phyloP scores from a whole-genome alignment of 1,140 invertebrate species.

The Apis laboriosa region DNA sequence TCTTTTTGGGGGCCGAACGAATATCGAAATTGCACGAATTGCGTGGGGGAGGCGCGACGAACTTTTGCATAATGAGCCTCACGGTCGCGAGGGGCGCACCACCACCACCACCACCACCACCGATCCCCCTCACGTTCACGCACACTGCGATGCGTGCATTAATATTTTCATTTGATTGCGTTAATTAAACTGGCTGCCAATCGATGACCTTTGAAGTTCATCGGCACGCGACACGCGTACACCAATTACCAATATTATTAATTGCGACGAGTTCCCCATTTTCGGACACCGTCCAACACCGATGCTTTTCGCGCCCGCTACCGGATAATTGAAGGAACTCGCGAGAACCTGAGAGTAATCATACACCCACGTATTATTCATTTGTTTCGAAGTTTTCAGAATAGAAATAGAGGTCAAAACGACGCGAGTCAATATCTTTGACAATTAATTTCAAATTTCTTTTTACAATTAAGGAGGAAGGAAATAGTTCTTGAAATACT shows the following conservation, averaged over 20 bases:
- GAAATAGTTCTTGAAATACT: too few relatives aligned
- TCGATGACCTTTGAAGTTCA: constrained; percentile 75
- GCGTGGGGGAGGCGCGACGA: constrained; percentile 58
- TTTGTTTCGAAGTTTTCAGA: too few relatives aligned
- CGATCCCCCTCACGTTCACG: constrained; percentile 36
- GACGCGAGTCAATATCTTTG: too few relatives aligned
- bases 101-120: background rate
- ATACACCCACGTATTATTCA: background rate
- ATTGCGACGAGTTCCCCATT: constrained; percentile 65
- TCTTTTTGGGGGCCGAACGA: constrained; percentile 65
- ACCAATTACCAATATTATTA: constrained; percentile 71
- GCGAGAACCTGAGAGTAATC: background rate
- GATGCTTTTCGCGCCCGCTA: constrained; percentile 15
- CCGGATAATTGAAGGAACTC: constrained; percentile 35
- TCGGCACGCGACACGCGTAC: constrained; percentile 62
- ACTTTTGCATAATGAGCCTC: constrained; percentile 76
- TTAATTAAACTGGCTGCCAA: constrained; percentile 74
- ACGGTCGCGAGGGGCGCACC: constrained; percentile 33
- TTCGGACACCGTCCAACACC: constrained; percentile 35
- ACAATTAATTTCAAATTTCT: too few relatives aligned
- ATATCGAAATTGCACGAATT: constrained; percentile 64
- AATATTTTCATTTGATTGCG: constrained; percentile 78
- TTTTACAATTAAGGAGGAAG: too few relatives aligned
- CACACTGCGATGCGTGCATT: constrained; percentile 45
- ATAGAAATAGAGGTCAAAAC: too few relatives aligned